phyloP scores from a whole-genome alignment of 2,113 vertebrate species.

The Euleptes europaea region DNA sequence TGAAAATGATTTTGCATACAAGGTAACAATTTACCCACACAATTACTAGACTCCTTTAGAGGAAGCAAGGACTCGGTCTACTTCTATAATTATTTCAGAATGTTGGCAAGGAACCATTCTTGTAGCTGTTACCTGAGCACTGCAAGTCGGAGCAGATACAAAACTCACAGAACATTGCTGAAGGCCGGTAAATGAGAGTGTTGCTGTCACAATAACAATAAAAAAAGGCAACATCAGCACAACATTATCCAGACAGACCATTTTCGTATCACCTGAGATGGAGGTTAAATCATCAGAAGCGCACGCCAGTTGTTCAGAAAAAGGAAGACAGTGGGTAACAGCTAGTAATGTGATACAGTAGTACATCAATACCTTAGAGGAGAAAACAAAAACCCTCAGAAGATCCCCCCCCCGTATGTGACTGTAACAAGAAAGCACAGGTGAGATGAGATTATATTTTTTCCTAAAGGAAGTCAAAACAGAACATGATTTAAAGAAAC shows the following conservation, averaged over 20 bases:
- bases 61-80: neutral
- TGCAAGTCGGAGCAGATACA: neutral
- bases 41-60: neutral
- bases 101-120: neutral
- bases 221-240: conserved; percentile 9
- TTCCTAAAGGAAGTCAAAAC: neutral
- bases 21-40: neutral
- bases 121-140: neutral
- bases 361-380: neutral
- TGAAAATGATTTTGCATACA: neutral
- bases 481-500: neutral
- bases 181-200: neutral
- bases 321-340: neutral
- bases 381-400: neutral
- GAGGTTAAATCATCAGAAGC: conserved; percentile 25
- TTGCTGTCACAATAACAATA: conserved; percentile 16
- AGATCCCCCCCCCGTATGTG: neutral
- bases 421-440: neutral
- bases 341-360: neutral
- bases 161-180: conserved; percentile 7
- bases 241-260: conserved; percentile 20
- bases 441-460: neutral
- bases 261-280: conserved; percentile 17
- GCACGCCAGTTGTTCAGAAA: neutral
- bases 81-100: neutral